Evolutionary conservation across 2,797 vertebrate genomes (phyloP).

Genomic region (Moxostoma hubbsi): DNA sequence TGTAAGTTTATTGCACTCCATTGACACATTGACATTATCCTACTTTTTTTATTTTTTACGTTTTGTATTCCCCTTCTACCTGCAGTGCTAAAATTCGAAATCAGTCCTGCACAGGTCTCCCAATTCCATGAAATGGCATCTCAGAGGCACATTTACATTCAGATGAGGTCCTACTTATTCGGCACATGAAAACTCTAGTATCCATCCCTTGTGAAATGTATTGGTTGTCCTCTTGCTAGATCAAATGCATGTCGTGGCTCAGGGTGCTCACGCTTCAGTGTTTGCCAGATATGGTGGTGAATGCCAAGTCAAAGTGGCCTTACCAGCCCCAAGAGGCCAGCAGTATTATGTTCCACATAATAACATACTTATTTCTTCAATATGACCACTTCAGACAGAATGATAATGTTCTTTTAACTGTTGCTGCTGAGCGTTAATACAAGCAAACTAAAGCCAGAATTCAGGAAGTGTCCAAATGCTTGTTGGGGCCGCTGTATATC

Average conservation of each 20-base stretch:
- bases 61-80: conserved; percentile 14
- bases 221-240: conserved; percentile 43
- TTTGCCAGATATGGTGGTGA: conserved; percentile 28
- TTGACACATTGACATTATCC: not conserved
- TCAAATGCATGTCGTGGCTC: conserved; percentile 37
- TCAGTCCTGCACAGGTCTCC: conserved; percentile 46
- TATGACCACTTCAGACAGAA: conserved; percentile 17
- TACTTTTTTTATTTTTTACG: not conserved
- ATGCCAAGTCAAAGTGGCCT: conserved; percentile 30
- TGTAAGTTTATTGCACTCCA: conserved; percentile 30
- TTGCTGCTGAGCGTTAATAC: not conserved
- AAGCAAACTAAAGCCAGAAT: conserved; percentile 10
- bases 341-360: conserved; percentile 22
- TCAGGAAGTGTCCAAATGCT: no score
- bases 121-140: conserved; percentile 40
- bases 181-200: conserved; percentile 51
- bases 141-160: conserved; percentile 57
- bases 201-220: conserved; percentile 57
- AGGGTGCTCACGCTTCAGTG: conserved; percentile 30
- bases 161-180: conserved; percentile 55
- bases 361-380: not conserved
- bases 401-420: conserved; percentile 4
- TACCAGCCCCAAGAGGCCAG: not conserved
- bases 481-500: not conserved
- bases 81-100: conserved; percentile 28